phyloP scores from a whole-genome alignment of 2,113 vertebrate species.

The Nettapus auritus region DNA sequence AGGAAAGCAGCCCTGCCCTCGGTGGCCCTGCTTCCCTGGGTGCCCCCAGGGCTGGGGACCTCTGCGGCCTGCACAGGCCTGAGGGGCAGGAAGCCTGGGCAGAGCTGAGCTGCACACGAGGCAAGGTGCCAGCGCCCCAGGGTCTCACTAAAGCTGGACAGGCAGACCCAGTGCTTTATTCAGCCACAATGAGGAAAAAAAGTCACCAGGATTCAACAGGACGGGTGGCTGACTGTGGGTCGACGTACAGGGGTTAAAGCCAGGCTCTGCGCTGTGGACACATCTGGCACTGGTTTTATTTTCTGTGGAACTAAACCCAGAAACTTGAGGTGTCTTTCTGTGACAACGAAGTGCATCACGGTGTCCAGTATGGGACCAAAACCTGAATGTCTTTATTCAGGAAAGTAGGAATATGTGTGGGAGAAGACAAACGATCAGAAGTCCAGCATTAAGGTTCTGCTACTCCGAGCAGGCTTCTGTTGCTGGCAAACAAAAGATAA shows the following conservation, averaged over 20 bases:
- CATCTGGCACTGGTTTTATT: not conserved
- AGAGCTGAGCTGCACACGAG: not conserved
- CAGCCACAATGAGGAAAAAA: not conserved
- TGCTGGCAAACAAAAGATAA: not conserved
- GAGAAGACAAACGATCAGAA: not conserved
- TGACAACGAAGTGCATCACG: not conserved
- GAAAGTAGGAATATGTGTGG: not conserved
- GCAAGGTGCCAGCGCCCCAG: not conserved
- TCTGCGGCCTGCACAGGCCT: not conserved
- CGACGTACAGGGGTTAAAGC: not conserved
- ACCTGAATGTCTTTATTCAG: not conserved
- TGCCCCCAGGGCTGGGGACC: not conserved
- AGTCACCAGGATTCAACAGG: not conserved
- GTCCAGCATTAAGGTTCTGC: not conserved
- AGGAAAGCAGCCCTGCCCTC: not conserved
- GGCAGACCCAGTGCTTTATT: not conserved
- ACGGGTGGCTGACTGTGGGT: not conserved
- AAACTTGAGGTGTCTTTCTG: not conserved
- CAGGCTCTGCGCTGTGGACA: not conserved
- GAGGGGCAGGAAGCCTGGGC: not conserved
- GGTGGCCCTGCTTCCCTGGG: not conserved
- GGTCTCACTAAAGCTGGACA: not conserved
- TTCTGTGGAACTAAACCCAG: not conserved
- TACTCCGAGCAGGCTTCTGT: not conserved
- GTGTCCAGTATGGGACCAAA: not conserved